phyloP scores from a whole-genome alignment of 2,797 vertebrate genomes.

The Poeciliopsis infans region DNA sequence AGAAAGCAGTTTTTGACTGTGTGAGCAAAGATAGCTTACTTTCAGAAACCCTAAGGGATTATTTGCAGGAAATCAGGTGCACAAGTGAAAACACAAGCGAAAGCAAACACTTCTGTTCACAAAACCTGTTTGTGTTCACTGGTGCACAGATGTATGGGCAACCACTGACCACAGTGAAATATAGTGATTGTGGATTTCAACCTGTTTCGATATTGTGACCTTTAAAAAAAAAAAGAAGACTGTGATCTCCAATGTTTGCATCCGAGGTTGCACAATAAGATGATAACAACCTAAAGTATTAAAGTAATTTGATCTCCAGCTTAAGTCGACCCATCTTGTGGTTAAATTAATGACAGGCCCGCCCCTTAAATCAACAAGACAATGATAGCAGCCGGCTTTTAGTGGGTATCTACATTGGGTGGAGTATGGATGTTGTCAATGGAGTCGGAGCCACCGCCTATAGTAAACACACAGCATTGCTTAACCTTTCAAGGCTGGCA shows the following conservation, averaged over 20 bases:
- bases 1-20: not conserved
- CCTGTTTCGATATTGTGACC: not conserved
- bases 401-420: slow-evolving; percentile 14
- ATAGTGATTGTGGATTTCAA: not conserved
- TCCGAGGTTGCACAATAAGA: not conserved
- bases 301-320: not conserved
- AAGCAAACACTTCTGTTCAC: fast-evolving
- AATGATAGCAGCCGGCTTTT: not conserved
- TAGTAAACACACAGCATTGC: not conserved
- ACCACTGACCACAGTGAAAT: slow-evolving; percentile 8
- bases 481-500: not conserved
- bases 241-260: not conserved
- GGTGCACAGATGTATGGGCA: not conserved
- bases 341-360: not conserved
- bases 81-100: not conserved
- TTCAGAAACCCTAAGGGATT: not conserved
- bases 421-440: slow-evolving; percentile 14
- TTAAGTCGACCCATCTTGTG: not conserved
- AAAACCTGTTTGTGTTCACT: not conserved
- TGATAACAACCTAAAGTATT: not conserved
- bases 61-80: slow-evolving; percentile 26
- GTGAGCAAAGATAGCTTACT: not conserved
- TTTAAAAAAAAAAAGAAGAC: not conserved
- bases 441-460: slow-evolving; percentile 11
- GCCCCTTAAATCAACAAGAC: slow-evolving; percentile 6